Conservation (phyloP, 2,797 vertebrate species). For the Delichon dasypus region DNA sequence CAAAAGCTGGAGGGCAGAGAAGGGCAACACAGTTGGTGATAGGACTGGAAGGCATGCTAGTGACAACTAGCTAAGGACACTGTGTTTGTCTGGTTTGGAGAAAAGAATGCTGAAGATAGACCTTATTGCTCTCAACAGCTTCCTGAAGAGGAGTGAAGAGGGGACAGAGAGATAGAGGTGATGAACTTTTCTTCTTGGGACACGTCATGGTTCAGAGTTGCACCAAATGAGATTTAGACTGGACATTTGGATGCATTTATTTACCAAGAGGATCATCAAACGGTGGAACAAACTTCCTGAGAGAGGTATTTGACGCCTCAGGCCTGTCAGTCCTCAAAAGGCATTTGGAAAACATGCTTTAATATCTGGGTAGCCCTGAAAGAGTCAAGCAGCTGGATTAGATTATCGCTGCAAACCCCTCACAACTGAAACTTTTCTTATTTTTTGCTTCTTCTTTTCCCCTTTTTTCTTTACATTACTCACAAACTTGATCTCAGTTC, state of each 20-base stretch:
- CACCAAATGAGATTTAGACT: background rate
- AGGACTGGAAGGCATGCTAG: background rate
- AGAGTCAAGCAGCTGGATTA: background rate
- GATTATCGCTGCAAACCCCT: fast-evolving
- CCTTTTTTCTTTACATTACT: background rate
- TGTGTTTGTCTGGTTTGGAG: background rate
- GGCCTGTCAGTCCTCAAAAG: background rate
- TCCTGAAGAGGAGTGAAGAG: background rate
- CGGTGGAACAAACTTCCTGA: background rate
- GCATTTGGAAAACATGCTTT: background rate
- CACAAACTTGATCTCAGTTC: background rate
- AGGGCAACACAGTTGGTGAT: background rate
- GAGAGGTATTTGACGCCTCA: fast-evolving
- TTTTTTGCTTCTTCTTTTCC: too few species aligned
- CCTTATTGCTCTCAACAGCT: background rate
- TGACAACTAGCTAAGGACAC: background rate
- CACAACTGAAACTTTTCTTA: background rate
- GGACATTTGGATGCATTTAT: background rate
- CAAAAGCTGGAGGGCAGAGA: background rate
- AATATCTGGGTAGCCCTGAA: background rate
- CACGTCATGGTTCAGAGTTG: background rate
- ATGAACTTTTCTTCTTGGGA: background rate
- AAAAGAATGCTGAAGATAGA: background rate
- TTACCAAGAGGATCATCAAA: background rate
- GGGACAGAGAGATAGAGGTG: background rate